Evolutionary conservation across 2,113 vertebrate genomes (phyloP).

Genomic region (Nansenia antarctica): DNA sequence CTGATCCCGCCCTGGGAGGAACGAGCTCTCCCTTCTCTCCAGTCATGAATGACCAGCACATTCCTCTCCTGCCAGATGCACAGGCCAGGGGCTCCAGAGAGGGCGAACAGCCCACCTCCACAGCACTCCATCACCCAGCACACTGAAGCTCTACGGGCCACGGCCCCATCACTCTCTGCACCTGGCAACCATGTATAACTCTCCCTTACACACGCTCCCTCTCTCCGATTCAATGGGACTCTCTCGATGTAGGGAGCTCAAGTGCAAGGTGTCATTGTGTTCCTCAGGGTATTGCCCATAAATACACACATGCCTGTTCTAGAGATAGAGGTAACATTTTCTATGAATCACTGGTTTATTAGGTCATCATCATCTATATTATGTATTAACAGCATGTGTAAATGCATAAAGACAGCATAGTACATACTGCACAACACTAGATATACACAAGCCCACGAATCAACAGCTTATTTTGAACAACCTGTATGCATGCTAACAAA

Average conservation of each 20-base stretch:
- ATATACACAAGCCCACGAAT: too few relatives aligned
- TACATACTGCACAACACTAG: too few relatives aligned
- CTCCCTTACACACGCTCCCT: conserved; percentile 15
- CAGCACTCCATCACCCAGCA: not conserved
- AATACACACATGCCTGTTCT: too few relatives aligned
- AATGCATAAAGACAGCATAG: too few relatives aligned
- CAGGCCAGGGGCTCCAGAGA: not conserved
- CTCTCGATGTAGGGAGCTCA: not conserved
- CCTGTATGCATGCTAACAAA: too few relatives aligned
- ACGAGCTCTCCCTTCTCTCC: conserved; percentile 22
- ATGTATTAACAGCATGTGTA: too few relatives aligned
- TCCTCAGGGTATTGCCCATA: too few relatives aligned
- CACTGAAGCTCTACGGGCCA: not conserved
- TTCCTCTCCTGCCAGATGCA: conserved; percentile 35
- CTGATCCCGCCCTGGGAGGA: conserved; percentile 16
- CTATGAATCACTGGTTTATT: too few relatives aligned
- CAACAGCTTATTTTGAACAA: too few relatives aligned
- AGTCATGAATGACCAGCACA: conserved; percentile 38
- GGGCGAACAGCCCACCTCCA: not conserved
- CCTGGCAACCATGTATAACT: not conserved
- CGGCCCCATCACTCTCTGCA: not conserved
- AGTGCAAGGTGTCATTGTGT: not conserved
- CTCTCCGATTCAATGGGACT: not conserved
- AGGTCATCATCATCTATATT: too few relatives aligned
- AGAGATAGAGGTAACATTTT: too few relatives aligned